phyloP scores from a whole-genome alignment of 2,797 vertebrate genomes.

The Ctenochaetus hawaiiensis region DNA sequence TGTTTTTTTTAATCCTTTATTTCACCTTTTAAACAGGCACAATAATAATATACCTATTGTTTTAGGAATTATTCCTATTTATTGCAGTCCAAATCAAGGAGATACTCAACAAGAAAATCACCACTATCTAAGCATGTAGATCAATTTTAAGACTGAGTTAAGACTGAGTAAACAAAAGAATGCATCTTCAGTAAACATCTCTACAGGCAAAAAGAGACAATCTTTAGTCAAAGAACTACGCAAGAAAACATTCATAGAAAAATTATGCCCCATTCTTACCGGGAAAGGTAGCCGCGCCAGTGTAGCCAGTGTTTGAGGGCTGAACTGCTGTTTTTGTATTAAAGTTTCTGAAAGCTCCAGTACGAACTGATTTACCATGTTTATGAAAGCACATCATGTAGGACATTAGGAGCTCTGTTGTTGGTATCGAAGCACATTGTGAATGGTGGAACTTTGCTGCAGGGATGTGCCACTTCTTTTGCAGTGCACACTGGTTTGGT shows the following conservation, averaged over 20 bases:
- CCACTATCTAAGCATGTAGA: too few species aligned
- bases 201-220: neutral
- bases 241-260: neutral
- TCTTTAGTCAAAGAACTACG: too few species aligned
- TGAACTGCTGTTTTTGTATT: neutral
- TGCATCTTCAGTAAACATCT: neutral
- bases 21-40: neutral
- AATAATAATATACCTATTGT: neutral
- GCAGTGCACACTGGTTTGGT: constrained; percentile 34
- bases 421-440: neutral
- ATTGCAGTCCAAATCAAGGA: neutral
- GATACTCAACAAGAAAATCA: neutral
- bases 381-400: neutral
- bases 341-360: neutral
- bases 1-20: neutral
- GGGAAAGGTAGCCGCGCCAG: neutral
- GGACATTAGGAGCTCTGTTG: neutral
- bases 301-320: neutral
- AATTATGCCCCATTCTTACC: neutral
- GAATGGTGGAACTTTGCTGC: constrained; percentile 21
- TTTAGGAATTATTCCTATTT: neutral
- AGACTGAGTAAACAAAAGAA: neutral
- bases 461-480: constrained; percentile 47
- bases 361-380: neutral
- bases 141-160: neutral